These are phyloP conservation scores for Stichopus horrens DNA, from an alignment of 53 echinoderm and acorn worm genomes.

Conservation along the genomic window DNA sequence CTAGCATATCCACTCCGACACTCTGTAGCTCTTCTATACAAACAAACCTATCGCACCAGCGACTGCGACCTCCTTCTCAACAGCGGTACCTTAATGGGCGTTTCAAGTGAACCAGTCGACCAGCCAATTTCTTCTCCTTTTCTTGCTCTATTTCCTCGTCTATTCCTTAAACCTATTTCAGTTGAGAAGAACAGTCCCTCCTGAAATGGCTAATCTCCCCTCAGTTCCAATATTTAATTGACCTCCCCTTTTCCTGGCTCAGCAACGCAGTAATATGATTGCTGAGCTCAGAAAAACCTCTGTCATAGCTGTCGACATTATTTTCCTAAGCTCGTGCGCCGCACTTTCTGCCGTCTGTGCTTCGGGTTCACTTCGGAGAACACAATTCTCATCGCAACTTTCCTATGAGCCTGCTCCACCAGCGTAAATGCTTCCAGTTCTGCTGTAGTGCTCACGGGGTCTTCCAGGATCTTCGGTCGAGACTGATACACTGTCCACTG, in stretches of 20 bases:
- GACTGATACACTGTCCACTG: conserved; percentile 48
- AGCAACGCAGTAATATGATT: too few relatives aligned
- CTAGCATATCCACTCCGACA: background rate
- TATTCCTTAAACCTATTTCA: background rate
- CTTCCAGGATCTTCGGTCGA: conserved; percentile 32
- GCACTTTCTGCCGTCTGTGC: background rate
- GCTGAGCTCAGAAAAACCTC: too few relatives aligned
- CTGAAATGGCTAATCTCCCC: conserved; percentile 11
- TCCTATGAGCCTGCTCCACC: background rate
- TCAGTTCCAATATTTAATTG: background rate
- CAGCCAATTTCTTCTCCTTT: conserved; percentile 17
- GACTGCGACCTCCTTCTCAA: background rate
- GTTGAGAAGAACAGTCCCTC: background rate
- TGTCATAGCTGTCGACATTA: too few relatives aligned
- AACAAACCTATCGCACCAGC: background rate
- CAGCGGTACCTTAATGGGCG: background rate
- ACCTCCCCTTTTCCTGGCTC: too few relatives aligned
- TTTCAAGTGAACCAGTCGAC: background rate
- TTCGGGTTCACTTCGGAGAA: background rate
- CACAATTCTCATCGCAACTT: background rate
- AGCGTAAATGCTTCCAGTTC: conserved; percentile 51
- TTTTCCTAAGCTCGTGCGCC: too few relatives aligned
- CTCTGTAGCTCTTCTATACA: background rate
- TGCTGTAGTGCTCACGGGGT: conserved; percentile 48
- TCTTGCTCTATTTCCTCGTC: background rate